Evolutionary conservation across 2,888 invertebrate genomes (phyloP).

Genomic region (Tetanocera ferruginea): DNA sequence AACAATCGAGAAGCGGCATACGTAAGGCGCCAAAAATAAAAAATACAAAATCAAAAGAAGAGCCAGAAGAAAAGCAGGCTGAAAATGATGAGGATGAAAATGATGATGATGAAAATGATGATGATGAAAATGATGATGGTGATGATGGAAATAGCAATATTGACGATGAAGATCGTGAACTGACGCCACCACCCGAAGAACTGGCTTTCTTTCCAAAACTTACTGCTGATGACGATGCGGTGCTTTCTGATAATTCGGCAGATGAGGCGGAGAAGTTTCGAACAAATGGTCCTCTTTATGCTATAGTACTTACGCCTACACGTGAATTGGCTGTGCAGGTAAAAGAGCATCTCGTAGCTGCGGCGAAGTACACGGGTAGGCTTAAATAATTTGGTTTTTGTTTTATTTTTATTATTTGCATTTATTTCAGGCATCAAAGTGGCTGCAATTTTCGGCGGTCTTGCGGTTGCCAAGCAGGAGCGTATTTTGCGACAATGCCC

Average conservation of each 20-base stretch:
- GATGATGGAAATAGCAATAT: constrained; percentile 61
- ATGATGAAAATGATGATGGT: constrained; percentile 2
- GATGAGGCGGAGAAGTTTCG: constrained; percentile 7
- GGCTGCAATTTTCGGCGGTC: constrained; percentile 92
- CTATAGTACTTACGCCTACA: constrained; percentile 94
- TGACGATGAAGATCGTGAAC: constrained; percentile 61
- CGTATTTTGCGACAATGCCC: constrained; percentile 85
- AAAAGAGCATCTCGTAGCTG: constrained; percentile 83
- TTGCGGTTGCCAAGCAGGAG: constrained; percentile 94
- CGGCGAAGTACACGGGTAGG: constrained; percentile 81
- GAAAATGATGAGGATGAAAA: constrained; percentile 40
- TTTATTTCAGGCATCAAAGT: constrained; percentile 73
- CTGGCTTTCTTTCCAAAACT: constrained; percentile 51
- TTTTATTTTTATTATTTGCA: constrained; percentile 55
- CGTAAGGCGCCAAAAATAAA: constrained; percentile 57
- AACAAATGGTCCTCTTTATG: constrained; percentile 74
- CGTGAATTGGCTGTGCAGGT: constrained; percentile 97
- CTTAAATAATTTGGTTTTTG: background rate
- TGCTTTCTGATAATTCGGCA: constrained; percentile 37
- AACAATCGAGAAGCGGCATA: constrained; percentile 65
- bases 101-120: too few species aligned
- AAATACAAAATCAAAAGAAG: constrained; percentile 29
- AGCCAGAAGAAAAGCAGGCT: background rate
- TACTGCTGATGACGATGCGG: constrained; percentile 53
- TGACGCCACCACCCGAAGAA: constrained; percentile 69